Conservation (phyloP, 2,888 invertebrate species). For the Biston betularia region DNA sequence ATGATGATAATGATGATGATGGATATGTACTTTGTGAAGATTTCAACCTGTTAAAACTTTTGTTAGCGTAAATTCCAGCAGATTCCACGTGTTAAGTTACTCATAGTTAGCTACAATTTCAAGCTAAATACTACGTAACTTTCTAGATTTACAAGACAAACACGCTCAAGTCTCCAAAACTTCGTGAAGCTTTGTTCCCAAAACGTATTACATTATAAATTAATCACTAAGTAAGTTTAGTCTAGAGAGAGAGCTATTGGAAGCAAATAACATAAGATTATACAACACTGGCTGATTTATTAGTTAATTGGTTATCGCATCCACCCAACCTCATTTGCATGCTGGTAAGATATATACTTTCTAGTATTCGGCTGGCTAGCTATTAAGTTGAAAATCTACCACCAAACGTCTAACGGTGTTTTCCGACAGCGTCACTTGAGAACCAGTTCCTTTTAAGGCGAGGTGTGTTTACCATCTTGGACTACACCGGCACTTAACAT, state of each 20-base stretch:
- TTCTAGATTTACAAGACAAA: conserved; percentile 7
- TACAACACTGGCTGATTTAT: no score
- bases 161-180: conserved; percentile 9
- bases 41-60: background rate
- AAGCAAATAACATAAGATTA: background rate
- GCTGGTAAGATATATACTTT: no score
- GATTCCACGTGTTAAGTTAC: conserved; percentile 2
- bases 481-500: no score
- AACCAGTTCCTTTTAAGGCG: no score
- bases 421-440: no score
- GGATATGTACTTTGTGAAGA: background rate
- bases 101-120: background rate
- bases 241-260: background rate
- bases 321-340: no score
- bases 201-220: conserved; percentile 11
- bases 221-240: conserved; percentile 1
- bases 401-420: no score
- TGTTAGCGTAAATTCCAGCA: background rate
- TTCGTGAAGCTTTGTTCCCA: conserved; percentile 3
- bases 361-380: no score
- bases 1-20: no score
- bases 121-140: background rate
- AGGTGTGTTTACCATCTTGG: no score
- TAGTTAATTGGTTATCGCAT: no score
- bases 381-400: no score